Base-by-base conservation (phyloP, 2,888 invertebrate species). In the Strigamia crassipes region DNA sequence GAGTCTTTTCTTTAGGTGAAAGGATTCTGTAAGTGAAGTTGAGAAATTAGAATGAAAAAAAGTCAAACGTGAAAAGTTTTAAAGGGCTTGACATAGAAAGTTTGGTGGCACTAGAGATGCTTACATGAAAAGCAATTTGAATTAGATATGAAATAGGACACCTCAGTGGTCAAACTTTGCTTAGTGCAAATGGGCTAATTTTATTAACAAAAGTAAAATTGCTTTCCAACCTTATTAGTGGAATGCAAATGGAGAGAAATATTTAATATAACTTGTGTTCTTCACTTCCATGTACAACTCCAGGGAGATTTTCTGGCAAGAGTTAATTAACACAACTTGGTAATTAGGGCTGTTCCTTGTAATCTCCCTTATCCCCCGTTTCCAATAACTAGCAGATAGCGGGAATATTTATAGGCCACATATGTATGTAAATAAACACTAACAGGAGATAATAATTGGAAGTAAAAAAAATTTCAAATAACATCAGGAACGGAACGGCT, bases 281-380 rank as follows among this genome's bases (percentile, higher is more conserved):
- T 66, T 66, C 61, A 15, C 21, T 66, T 66, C 10, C 61, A 21
- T 66, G 61, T 23, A 66, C 61, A 66, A 66, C 23, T 66, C 61
- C 61, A 21, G 61, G 21, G 61, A 23, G 61, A 66, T 66, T 66
- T 66, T 23, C 21, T 66, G 61, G 61, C 61, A 66, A 66, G 61
- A 66, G 61, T 66, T 66, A 66, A 66, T 66, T 66, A 66, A 66
- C 61, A 23, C 61, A 66, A 66, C 61, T 66, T 66, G 46, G 61
- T 66, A 66, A 66, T 66, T 66, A 66, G 61, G 61, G 61, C 61
- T 66, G 61, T 66, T 66, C 61, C 61, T 66, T 66, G 61, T 66
- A 66, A 66, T 66, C 61, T 66, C 23, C 61, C 61, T 66, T 66
- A 66, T 66, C 61, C 61, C 61, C 23, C 61, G 18, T 21, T 66